Conservation (phyloP, 1,140 invertebrate species). For the Listronotus oregonensis region DNA sequence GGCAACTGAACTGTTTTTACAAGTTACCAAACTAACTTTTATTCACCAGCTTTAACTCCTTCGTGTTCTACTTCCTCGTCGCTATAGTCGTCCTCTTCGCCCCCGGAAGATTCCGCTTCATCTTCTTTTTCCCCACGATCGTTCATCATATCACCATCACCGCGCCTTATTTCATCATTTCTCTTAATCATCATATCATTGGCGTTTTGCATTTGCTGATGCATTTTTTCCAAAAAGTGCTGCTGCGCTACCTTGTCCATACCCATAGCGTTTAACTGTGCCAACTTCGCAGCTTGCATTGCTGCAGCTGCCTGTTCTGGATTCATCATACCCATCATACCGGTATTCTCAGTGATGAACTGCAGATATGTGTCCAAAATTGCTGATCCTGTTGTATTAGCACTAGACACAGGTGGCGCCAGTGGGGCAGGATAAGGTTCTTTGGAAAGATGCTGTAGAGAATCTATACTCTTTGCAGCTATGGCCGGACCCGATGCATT, state of each 20-base stretch:
- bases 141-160: conserved; percentile 48
- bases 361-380: conserved; percentile 84
- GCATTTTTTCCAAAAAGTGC: conserved; percentile 66
- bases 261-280: conserved; percentile 71
- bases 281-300: conserved; percentile 64
- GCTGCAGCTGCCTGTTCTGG: conserved; percentile 54
- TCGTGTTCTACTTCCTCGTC: conserved; percentile 54
- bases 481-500: conserved; percentile 63
- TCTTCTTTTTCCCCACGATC: conserved; percentile 48
- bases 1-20: conserved; percentile 34
- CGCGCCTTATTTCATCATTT: conserved; percentile 49
- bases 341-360: conserved; percentile 80
- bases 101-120: conserved; percentile 50
- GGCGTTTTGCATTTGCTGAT: conserved; percentile 58
- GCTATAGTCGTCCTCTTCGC: conserved; percentile 54
- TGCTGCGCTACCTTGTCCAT: conserved; percentile 65
- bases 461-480: conserved; percentile 68
- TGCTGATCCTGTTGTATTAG: conserved; percentile 69
- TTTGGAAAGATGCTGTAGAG: conserved; percentile 57
- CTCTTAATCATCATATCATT: conserved; percentile 54
- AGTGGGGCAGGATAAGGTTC: conserved; percentile 60
- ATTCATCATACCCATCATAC: conserved; percentile 60
- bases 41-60: conserved; percentile 52
- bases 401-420: conserved; percentile 53
- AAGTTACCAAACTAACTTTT: conserved; percentile 37